phyloP scores from a whole-genome alignment of 2,113 vertebrate genomes.

The Charadrius vociferus region DNA sequence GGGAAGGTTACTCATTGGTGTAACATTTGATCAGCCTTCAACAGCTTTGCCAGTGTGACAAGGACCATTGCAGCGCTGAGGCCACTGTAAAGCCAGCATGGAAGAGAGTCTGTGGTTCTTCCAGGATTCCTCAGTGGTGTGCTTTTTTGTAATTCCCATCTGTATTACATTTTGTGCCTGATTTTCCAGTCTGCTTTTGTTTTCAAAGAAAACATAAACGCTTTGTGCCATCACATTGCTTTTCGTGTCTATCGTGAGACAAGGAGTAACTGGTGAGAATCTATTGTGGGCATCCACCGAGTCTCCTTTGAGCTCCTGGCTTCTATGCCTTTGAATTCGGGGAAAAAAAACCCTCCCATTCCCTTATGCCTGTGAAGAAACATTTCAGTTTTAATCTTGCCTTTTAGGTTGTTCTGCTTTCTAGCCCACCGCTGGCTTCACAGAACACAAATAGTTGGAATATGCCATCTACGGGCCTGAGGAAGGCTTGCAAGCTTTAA shows the following conservation, averaged over 20 bases:
- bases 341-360: not conserved
- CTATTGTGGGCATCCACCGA: not conserved
- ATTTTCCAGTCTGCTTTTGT: not conserved
- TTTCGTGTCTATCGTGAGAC: not conserved
- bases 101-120: not conserved
- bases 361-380: not conserved
- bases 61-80: not conserved
- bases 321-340: not conserved
- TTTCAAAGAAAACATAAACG: not conserved
- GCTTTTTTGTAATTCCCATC: not conserved
- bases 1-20: not conserved
- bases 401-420: not conserved
- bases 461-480: slow-evolving; percentile 67
- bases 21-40: not conserved
- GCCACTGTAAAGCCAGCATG: not conserved
- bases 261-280: not conserved
- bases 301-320: not conserved
- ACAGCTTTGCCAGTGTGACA: not conserved
- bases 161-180: slow-evolving; percentile 14
- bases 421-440: not conserved
- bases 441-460: slow-evolving; percentile 36
- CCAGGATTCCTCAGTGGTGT: not conserved
- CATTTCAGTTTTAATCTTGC: not conserved
- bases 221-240: not conserved
- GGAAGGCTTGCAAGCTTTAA: slow-evolving; percentile 30